These are phyloP conservation scores for Operophtera brumata DNA, from an alignment of 2,888 invertebrate genomes.

Conservation along the genomic window DNA sequence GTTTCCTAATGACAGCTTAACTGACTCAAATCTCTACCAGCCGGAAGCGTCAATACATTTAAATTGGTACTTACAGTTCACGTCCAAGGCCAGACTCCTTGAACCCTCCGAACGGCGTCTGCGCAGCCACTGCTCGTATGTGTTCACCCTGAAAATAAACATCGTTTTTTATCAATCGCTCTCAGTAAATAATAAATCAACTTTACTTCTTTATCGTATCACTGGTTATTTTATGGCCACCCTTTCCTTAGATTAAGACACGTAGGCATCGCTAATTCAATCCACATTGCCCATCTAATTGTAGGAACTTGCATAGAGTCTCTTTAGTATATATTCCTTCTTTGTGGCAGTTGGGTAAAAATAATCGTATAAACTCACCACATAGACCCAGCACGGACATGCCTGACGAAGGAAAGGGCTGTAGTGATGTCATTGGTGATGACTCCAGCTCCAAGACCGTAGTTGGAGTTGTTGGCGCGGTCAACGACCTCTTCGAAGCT, in stretches of 20 bases:
- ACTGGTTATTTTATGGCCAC: too few relatives aligned
- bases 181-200: too few relatives aligned
- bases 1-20: too few relatives aligned
- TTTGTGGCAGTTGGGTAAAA: background rate
- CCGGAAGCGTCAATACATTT: background rate
- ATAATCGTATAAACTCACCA: conserved; percentile 76
- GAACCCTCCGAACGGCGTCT: conserved; percentile 94
- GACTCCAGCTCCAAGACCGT: conserved; percentile 93
- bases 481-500: conserved; percentile 90
- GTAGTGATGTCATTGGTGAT: conserved; percentile 91
- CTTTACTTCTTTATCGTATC: too few relatives aligned
- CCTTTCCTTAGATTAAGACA: too few relatives aligned
- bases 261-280: too few relatives aligned
- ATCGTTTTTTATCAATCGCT: background rate
- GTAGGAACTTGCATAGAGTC: too few relatives aligned
- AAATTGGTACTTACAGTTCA: conserved; percentile 81
- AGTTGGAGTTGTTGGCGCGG: conserved; percentile 90
- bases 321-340: too few relatives aligned
- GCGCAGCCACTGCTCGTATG: conserved; percentile 85
- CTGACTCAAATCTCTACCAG: too few relatives aligned
- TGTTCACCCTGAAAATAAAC: conserved; percentile 82
- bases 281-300: too few relatives aligned
- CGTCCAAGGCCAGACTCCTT: conserved; percentile 93
- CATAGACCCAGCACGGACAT: conserved; percentile 89
- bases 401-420: conserved; percentile 87